Conservation (phyloP, 2,888 invertebrate species). For the Julus scandinavius region DNA sequence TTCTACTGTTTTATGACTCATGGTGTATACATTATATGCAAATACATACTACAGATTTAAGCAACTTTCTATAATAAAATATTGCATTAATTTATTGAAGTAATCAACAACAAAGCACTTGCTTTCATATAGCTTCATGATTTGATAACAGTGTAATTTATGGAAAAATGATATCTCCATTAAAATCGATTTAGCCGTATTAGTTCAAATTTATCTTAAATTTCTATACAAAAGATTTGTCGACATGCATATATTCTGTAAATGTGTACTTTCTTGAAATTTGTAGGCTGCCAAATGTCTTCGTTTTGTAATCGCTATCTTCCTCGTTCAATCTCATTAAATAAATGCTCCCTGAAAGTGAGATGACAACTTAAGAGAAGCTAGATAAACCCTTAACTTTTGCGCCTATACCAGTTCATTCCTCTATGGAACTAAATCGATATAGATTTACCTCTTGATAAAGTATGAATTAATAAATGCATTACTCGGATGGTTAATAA, state of each 20-base stretch:
- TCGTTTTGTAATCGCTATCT: slow-evolving; percentile 17
- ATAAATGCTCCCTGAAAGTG: slow-evolving; percentile 31
- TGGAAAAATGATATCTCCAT: too few species aligned
- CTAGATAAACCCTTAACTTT: slow-evolving; percentile 31
- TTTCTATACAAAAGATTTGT: background rate
- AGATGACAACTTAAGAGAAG: slow-evolving; percentile 30
- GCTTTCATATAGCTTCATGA: too few species aligned
- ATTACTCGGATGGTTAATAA: slow-evolving; percentile 28
- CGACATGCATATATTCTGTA: background rate
- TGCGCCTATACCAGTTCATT: background rate
- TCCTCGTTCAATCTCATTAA: slow-evolving; percentile 46
- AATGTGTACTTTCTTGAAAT: background rate
- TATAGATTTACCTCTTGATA: background rate
- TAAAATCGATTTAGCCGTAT: too few species aligned
- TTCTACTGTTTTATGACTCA: too few species aligned
- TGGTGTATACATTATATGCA: too few species aligned
- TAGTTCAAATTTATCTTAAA: background rate
- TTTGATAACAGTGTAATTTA: too few species aligned
- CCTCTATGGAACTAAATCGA: slow-evolving; percentile 2
- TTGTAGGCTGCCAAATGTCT: background rate
- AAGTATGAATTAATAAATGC: slow-evolving; percentile 37
- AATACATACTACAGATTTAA: too few species aligned
- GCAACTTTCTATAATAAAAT: too few species aligned
- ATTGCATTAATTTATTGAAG: too few species aligned
- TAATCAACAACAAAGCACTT: too few species aligned